Evolutionary conservation across 2,797 vertebrate genomes (phyloP).

Genomic region (Spinibarbus caldwelli): DNA sequence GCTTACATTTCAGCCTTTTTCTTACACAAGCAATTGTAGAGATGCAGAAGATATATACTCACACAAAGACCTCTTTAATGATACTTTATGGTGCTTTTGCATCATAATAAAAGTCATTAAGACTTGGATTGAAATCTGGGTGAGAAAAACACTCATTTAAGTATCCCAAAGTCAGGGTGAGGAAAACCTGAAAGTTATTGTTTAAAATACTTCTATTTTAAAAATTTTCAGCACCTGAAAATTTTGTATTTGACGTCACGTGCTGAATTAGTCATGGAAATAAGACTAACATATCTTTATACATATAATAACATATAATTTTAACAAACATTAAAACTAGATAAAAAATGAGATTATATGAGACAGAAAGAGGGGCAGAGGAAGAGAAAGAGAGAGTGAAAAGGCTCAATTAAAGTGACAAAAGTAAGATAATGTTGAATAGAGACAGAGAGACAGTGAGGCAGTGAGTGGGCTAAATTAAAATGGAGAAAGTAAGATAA

Average conservation of each 20-base stretch:
- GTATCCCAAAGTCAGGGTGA: too few species aligned
- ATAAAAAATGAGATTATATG: not conserved
- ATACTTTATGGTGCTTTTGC: not conserved
- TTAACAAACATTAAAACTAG: not conserved
- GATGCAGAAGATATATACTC: not conserved
- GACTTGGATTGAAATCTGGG: too few species aligned
- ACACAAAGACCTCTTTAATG: not conserved
- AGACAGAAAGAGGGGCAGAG: not conserved
- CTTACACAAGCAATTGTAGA: not conserved
- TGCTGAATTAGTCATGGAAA: slow-evolving; percentile 2
- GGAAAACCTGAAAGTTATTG: not conserved
- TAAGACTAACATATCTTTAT: not conserved
- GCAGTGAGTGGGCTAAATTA: not conserved
- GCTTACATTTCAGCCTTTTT: not conserved
- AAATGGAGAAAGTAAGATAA: slow-evolving; percentile 13
- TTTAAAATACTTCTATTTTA: not conserved
- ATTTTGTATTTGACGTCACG: not conserved
- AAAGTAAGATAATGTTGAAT: slow-evolving; percentile 23
- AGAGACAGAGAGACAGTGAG: slow-evolving; percentile 1
- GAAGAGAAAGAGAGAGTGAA: not conserved
- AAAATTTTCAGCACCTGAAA: not conserved
- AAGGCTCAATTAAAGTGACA: slow-evolving; percentile 20
- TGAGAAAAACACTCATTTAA: not conserved
- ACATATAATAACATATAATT: too few species aligned
- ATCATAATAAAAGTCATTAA: not conserved